phyloP scores from a whole-genome alignment of 1,140 invertebrate species.

The Melitaea cinxia region DNA sequence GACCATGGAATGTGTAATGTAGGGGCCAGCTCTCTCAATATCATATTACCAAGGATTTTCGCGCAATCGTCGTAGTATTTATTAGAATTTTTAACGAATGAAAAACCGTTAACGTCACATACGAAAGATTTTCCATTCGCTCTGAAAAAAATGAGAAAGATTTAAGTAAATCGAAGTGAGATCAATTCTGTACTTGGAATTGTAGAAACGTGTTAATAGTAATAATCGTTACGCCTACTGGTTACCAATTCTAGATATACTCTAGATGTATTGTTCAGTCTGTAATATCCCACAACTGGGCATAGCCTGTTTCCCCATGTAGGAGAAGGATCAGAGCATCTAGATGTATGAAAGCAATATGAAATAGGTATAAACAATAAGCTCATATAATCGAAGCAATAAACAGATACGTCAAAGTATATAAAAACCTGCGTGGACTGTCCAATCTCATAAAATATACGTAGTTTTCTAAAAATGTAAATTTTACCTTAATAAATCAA shows the following conservation, averaged over 20 bases:
- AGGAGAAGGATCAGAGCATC: too few relatives aligned
- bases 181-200: not conserved
- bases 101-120: conserved; percentile 99
- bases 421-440: too few relatives aligned
- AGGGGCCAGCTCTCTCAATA: conserved; percentile 95
- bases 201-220: too few relatives aligned
- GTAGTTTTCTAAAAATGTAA: conserved; percentile 9
- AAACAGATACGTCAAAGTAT: too few relatives aligned
- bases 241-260: too few relatives aligned
- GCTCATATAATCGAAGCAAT: too few relatives aligned
- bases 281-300: too few relatives aligned
- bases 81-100: conserved; percentile 99
- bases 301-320: too few relatives aligned
- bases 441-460: not conserved
- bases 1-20: conserved; percentile 98
- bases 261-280: too few relatives aligned
- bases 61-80: conserved; percentile 99
- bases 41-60: conserved; percentile 97
- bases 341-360: too few relatives aligned
- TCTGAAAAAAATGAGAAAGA: conserved; percentile 80
- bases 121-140: conserved; percentile 99
- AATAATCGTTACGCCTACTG: too few relatives aligned
- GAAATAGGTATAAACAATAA: too few relatives aligned
- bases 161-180: not conserved
- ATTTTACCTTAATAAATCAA: conserved; percentile 96